Conservation (phyloP, 2,888 invertebrate genomes). For the Gari tellinella region DNA sequence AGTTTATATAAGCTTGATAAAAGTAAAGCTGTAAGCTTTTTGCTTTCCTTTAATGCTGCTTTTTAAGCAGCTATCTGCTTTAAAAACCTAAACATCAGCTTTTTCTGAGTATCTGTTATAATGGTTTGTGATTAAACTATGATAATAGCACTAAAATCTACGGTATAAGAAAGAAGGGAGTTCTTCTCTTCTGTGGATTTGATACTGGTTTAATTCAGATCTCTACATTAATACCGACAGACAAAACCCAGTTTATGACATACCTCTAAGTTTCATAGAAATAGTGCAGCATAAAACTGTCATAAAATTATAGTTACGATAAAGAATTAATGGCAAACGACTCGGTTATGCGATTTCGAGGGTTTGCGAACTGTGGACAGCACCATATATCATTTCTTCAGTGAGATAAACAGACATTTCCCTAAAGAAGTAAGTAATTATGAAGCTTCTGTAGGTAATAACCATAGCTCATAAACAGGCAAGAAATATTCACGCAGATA, state of each 20-base stretch:
- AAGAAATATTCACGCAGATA: constrained; percentile 29
- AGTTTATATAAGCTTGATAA: no score
- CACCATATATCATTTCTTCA: constrained; percentile 22
- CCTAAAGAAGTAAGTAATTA: constrained; percentile 40
- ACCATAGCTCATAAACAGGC: constrained; percentile 26
- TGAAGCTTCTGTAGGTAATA: constrained; percentile 33
- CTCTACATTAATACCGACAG: constrained; percentile 27
- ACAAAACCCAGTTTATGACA: constrained; percentile 34
- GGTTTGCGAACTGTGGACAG: constrained; percentile 39
- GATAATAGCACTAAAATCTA: no score
- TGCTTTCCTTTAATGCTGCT: no score
- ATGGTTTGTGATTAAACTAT: no score
- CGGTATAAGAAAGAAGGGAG: no score
- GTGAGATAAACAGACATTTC: constrained; percentile 38
- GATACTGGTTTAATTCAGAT: constrained; percentile 3
- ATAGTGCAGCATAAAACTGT: constrained; percentile 50
- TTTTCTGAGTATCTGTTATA: no score
- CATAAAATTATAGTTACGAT: constrained; percentile 60
- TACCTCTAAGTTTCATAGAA: constrained; percentile 46
- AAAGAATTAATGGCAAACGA: constrained; percentile 52
- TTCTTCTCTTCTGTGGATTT: constrained; percentile 9
- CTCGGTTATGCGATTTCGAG: constrained; percentile 43
- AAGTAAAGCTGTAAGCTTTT: no score
- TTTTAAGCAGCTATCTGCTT: no score
- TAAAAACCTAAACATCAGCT: no score